Conservation (phyloP, 1,140 invertebrate species). For the Sminthurinus signatus region DNA sequence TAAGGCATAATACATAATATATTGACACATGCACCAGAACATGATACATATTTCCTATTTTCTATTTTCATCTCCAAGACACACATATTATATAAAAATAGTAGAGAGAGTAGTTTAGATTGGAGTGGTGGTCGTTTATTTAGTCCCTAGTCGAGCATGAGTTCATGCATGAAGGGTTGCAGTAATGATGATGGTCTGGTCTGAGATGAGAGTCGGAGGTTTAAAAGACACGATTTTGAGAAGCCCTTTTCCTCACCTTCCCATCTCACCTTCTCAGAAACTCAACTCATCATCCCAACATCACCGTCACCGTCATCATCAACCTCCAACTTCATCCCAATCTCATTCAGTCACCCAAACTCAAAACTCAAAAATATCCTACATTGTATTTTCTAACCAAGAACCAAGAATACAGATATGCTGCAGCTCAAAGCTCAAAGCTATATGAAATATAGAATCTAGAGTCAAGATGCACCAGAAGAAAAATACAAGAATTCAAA, state of each 20-base stretch:
- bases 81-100: neutral
- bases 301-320: slow-evolving; percentile 12
- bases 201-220: too few species aligned
- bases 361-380: neutral
- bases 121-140: slow-evolving; percentile 14
- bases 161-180: slow-evolving; percentile 32
- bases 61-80: too few species aligned
- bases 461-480: too few species aligned
- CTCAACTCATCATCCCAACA: slow-evolving; percentile 14
- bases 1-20: too few species aligned
- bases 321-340: slow-evolving; percentile 6
- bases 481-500: slow-evolving; percentile 15
- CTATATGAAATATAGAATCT: too few species aligned
- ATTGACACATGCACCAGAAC: too few species aligned
- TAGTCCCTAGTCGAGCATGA: slow-evolving; percentile 32
- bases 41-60: too few species aligned
- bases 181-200: slow-evolving; percentile 31
- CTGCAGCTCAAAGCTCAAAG: too few species aligned
- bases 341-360: slow-evolving; percentile 4
- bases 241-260: slow-evolving; percentile 34
- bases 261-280: slow-evolving; percentile 30
- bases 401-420: too few species aligned
- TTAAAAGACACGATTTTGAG: neutral
- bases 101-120: neutral
- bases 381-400: too few species aligned